Conservation (phyloP, 37 sponge, comb jelly and placozoan genomes). For the Axinella damicornis region DNA sequence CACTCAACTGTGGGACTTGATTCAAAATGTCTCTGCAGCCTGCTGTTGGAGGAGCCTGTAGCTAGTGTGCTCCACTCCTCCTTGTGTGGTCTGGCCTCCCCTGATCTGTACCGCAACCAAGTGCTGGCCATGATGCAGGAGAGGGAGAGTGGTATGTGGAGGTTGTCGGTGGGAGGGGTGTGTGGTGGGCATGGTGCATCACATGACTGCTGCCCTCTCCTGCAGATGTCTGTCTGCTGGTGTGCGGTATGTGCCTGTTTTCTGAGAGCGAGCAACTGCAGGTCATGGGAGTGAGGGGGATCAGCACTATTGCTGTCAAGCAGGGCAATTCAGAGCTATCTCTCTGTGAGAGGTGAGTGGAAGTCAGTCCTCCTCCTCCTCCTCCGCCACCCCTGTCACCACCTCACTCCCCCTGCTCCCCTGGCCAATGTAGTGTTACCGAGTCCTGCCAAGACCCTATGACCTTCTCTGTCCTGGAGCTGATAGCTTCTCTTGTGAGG, state of each 20-base stretch:
- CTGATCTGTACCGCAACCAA: not conserved
- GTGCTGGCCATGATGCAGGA: not conserved
- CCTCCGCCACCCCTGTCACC: no score
- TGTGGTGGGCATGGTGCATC: no score
- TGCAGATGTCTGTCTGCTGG: constrained; percentile 35
- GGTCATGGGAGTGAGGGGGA: not conserved
- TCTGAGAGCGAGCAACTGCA: constrained; percentile 6
- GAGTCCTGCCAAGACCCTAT: constrained; percentile 34
- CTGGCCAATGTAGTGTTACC: constrained; percentile 31
- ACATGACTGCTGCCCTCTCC: no score
- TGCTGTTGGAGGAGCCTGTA: not conserved
- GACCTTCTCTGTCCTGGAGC: constrained; percentile 21
- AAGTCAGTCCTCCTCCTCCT: no score
- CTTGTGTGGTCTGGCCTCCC: not conserved
- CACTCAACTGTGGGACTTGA: no score
- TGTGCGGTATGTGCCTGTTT: not conserved
- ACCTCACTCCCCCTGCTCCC: not conserved
- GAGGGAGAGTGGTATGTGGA: constrained; percentile 5
- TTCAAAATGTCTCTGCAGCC: no score
- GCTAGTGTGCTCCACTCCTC: not conserved
- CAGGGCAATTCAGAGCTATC: constrained; percentile 19
- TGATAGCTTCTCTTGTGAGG: not conserved
- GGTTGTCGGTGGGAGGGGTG: not conserved
- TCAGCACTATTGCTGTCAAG: not conserved
- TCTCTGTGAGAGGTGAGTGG: constrained; percentile 36